Percentiles rank a stretch among this genome's conserved stretches.
Conservation (phyloP, 2,113 vertebrate species). For the Urocynchramus pylzowi region DNA sequence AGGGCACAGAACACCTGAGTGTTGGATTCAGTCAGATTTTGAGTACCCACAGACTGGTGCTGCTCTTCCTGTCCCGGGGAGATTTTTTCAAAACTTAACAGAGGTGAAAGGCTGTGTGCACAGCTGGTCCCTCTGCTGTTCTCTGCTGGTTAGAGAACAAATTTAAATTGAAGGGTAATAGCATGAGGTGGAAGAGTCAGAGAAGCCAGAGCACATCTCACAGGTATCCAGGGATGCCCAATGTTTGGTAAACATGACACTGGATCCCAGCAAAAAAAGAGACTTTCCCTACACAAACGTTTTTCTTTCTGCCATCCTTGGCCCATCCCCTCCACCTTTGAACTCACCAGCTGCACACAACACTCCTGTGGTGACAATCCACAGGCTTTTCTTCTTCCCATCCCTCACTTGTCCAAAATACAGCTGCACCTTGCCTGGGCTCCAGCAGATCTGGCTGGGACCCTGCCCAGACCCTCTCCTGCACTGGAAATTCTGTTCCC, state of each 20-base stretch:
- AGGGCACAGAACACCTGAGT: not conserved
- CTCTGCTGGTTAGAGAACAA: not conserved
- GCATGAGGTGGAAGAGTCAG: not conserved
- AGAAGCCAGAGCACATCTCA: not conserved
- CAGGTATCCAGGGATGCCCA: not conserved
- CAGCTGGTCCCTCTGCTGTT: not conserved
- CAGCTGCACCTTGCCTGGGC: not conserved
- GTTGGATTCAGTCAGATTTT: not conserved
- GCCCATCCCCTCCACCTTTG: not conserved
- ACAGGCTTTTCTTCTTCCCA: not conserved
- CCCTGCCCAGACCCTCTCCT: not conserved
- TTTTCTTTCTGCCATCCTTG: not conserved
- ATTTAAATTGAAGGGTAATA: not conserved
- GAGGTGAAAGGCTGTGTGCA: not conserved
- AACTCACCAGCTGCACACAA: not conserved
- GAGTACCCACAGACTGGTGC: not conserved
- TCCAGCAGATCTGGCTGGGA: not conserved
- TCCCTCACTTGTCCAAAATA: not conserved
- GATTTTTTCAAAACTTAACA: not conserved
- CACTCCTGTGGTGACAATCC: not conserved
- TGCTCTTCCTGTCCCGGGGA: not conserved
- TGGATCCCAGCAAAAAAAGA: fast-evolving
- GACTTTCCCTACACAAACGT: fast-evolving
- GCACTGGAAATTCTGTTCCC: fast-evolving
- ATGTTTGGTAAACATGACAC: not conserved